Conservation (phyloP, 2,888 invertebrate genomes). For the Troides aeacus region DNA sequence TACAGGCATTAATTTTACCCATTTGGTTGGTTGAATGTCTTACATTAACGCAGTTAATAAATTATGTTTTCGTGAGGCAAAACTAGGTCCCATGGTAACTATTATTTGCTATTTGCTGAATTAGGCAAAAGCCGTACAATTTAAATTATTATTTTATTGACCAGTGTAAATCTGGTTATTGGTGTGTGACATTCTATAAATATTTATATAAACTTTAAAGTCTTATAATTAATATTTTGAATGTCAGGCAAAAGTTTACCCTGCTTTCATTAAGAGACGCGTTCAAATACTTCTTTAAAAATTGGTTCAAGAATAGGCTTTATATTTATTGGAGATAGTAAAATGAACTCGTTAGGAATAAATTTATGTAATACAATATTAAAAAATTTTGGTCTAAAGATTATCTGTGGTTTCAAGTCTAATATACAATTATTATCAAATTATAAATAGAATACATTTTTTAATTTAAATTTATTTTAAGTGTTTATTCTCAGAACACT, state of each 20-base stretch:
- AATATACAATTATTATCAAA: too few species aligned
- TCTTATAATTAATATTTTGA: constrained; percentile 59
- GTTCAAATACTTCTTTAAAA: constrained; percentile 55
- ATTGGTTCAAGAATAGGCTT: constrained; percentile 63
- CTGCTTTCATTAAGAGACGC: constrained; percentile 70
- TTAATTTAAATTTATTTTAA: neutral
- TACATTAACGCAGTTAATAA: constrained; percentile 26
- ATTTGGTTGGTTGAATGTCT: constrained; percentile 26
- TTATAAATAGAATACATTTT: too few species aligned
- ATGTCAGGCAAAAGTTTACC: constrained; percentile 72
- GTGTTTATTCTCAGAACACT: neutral
- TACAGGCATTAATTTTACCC: constrained; percentile 20
- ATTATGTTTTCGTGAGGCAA: constrained; percentile 33
- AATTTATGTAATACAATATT: constrained; percentile 29
- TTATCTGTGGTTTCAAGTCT: neutral
- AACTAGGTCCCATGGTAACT: constrained; percentile 41
- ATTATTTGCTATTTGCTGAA: constrained; percentile 36
- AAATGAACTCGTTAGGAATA: constrained; percentile 18
- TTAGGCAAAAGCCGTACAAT: constrained; percentile 40
- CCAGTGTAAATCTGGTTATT: constrained; percentile 39
- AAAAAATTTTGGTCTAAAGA: neutral
- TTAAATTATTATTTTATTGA: constrained; percentile 35
- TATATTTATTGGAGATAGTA: constrained; percentile 4
- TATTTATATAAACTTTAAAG: constrained; percentile 46
- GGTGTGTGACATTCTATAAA: constrained; percentile 29